Conservation (phyloP, 2,888 invertebrate species). For the Psococerastis gibbosa region DNA sequence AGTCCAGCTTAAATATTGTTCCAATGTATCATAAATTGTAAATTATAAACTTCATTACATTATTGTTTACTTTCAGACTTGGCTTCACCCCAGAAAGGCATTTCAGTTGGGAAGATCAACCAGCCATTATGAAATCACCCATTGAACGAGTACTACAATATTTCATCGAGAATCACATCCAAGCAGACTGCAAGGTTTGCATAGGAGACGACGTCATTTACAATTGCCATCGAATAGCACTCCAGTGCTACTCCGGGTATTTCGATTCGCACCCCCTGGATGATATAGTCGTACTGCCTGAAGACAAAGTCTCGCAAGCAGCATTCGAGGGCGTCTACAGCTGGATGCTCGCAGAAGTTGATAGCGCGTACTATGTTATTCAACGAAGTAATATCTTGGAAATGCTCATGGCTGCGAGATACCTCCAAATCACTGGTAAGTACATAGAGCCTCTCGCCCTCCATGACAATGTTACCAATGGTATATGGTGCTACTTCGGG, state of each 20-base stretch:
- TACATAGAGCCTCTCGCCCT: too few relatives aligned
- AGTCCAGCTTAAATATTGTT: too few relatives aligned
- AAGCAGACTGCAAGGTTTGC: slow-evolving; percentile 44
- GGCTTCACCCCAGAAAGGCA: too few relatives aligned
- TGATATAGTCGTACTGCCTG: slow-evolving; percentile 17
- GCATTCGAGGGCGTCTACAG: slow-evolving; percentile 57
- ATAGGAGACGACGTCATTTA: slow-evolving; percentile 42
- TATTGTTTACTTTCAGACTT: too few relatives aligned
- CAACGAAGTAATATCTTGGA: slow-evolving; percentile 51
- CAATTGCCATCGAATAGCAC: slow-evolving; percentile 44
- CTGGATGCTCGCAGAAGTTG: slow-evolving; percentile 54
- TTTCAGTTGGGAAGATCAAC: too few relatives aligned
- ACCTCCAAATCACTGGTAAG: slow-evolving; percentile 32
- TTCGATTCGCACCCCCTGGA: slow-evolving; percentile 28
- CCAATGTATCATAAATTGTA: too few relatives aligned
- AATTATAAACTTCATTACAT: too few relatives aligned
- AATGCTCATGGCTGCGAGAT: slow-evolving; percentile 50
- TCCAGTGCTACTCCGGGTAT: slow-evolving; percentile 47
- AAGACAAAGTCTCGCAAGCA: slow-evolving; percentile 26
- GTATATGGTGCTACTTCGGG: too few relatives aligned
- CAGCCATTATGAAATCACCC: slow-evolving; percentile 47
- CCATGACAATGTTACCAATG: too few relatives aligned
- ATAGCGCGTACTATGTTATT: slow-evolving; percentile 41
- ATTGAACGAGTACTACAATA: slow-evolving; percentile 43
- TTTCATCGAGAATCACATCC: slow-evolving; percentile 40